A percentile compares a stretch with the other conserved stretches of the same genome.
Conservation (phyloP, 2,888 invertebrate species). For the Lasius fuliginosus region DNA sequence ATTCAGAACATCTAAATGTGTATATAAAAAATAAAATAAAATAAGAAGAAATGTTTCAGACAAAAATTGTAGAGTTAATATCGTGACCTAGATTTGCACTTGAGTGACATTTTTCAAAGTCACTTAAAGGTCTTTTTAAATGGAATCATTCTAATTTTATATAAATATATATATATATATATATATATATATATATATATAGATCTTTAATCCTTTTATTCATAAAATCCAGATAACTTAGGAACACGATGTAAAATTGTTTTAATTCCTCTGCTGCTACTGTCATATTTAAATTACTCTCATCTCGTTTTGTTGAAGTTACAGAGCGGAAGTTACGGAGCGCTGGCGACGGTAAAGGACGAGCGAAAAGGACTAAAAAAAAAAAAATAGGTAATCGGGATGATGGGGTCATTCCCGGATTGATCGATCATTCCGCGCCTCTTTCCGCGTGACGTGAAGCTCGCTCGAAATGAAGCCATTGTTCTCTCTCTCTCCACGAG, state of each 20-base stretch:
- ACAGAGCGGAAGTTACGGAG: neutral
- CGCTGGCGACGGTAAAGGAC: conserved; percentile 1
- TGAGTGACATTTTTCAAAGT: too few relatives aligned
- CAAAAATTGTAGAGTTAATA: too few relatives aligned
- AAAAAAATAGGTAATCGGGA: conserved; percentile 19
- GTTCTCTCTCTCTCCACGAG: conserved; percentile 16
- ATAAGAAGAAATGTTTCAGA: too few relatives aligned
- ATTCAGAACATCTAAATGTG: too few relatives aligned
- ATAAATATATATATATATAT: neutral
- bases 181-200: neutral
- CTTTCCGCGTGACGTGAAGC: conserved; percentile 21
- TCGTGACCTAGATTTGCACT: too few relatives aligned
- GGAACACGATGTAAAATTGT: neutral
- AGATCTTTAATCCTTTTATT: neutral
- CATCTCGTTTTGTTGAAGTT: neutral
- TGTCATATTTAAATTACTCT: conserved; percentile 21
- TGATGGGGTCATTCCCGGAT: conserved; percentile 42
- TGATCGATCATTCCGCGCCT: conserved; percentile 39
- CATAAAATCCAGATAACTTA: neutral
- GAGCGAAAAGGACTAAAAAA: conserved; percentile 25
- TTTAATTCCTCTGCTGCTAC: neutral
- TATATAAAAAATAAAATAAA: too few relatives aligned
- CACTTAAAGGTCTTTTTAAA: too few relatives aligned
- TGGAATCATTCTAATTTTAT: too few relatives aligned
- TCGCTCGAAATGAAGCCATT: conserved; percentile 43